Conservation (phyloP, 2,797 vertebrate species). For the Hippopotamyrus pictus region DNA sequence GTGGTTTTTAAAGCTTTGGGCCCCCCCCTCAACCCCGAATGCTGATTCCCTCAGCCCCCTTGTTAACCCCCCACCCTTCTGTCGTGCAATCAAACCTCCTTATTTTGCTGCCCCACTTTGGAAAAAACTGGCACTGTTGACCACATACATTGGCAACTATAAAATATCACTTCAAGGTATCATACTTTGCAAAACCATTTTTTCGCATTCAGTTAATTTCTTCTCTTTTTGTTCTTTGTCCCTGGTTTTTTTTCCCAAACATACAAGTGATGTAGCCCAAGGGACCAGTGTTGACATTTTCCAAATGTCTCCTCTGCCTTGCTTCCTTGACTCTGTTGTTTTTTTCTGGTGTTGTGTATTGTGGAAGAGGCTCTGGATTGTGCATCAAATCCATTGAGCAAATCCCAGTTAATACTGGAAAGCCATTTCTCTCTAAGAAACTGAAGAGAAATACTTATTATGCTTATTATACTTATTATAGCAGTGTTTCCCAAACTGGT, state of each 20-base stretch:
- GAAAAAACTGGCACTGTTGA: constrained; percentile 65
- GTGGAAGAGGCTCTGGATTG: not conserved
- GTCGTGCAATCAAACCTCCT: constrained; percentile 71
- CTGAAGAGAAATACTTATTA: not conserved
- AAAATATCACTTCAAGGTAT: constrained; percentile 68
- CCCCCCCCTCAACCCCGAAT: not conserved
- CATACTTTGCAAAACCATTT: constrained; percentile 47
- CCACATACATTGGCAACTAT: constrained; percentile 66
- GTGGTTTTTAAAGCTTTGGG: constrained; percentile 76
- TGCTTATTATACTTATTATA: not conserved
- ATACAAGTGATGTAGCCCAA: constrained; percentile 38
- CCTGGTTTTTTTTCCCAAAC: not conserved
- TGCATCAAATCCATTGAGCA: not conserved
- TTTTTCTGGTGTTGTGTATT: not conserved
- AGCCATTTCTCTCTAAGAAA: not conserved
- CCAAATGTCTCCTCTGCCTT: constrained; percentile 49
- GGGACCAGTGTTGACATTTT: constrained; percentile 58
- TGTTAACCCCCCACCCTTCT: constrained; percentile 74
- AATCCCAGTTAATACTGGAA: not conserved
- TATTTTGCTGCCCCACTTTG: constrained; percentile 68
- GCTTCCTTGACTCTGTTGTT: not conserved
- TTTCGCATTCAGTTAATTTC: constrained; percentile 11
- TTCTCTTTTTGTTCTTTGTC: not conserved
- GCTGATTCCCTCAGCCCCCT: constrained; percentile 33
- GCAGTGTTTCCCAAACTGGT: not conserved